Evolutionary conservation across 2,113 vertebrate genomes (phyloP).

Genomic region (Laticauda laticaudata): DNA sequence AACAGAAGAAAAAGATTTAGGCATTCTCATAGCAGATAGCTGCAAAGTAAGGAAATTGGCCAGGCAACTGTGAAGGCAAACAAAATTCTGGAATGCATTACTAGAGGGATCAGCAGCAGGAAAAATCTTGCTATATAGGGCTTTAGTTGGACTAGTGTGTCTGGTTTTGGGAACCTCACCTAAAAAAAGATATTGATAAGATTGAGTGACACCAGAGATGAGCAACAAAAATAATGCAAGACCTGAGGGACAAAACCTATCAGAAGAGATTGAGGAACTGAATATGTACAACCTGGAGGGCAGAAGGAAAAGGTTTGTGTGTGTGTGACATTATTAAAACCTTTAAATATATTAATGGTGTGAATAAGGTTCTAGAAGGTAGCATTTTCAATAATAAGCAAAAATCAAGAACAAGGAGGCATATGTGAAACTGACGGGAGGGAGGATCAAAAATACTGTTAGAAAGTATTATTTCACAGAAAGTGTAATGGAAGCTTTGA

Average conservation of each 20-base stretch:
- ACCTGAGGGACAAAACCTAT: neutral
- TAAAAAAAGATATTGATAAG: neutral
- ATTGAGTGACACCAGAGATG: neutral
- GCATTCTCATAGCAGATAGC: neutral
- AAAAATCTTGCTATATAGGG: neutral
- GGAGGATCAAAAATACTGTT: neutral
- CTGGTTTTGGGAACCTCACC: neutral
- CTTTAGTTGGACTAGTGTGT: neutral
- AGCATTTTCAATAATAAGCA: neutral
- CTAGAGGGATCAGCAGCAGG: neutral
- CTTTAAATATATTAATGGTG: neutral
- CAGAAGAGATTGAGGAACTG: neutral
- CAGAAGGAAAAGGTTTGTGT: neutral
- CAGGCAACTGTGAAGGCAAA: neutral
- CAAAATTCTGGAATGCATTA: neutral
- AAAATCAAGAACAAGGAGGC: neutral
- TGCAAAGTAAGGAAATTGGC: neutral
- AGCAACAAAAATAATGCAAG: neutral
- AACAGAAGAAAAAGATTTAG: neutral
- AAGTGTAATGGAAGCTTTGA: neutral
- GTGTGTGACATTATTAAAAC: neutral
- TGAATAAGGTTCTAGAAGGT: neutral
- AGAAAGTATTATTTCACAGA: neutral
- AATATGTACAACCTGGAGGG: neutral
- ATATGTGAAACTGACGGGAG: neutral